Evolutionary conservation across 2,113 vertebrate species (phyloP), one percentile per base, ranked within the genome.

Genomic region (Pimephales promelas): DNA sequence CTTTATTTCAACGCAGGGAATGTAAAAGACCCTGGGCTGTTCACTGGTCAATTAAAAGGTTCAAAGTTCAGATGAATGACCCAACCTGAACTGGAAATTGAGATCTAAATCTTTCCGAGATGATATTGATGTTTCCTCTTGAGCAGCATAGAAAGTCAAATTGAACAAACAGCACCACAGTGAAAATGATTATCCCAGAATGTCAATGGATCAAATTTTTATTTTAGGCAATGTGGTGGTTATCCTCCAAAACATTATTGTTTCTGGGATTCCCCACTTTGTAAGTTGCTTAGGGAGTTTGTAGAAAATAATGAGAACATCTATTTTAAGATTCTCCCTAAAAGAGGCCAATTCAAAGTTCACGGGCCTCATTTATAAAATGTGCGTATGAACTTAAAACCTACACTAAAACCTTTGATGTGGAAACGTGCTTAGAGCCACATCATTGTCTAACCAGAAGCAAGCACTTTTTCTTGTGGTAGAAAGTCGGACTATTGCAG

Each of bases 171-270:
- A 72, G 56, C 47, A 45, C 57, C 47, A 49, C 16, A 16, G 54
- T 40, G 40, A 57, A 28, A 83, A 16, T 16, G 36, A 54, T 59
- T 26, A 77, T 79, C 81, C 43, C 83, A 83, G 82, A 64, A 79
- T 61, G 31, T 59, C 14, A 49, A 61, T 49, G 26, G 18, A 73
- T 64, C 47, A 61, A 40, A 78, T 43, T 14, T 16, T 49, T 80
- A 66, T 73, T 83, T 83, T 87, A 62, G 73, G 49, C 16, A 83
- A 8, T 13, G 11, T n/a, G 10, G 3, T 43, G 52, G 36, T 13
- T 24, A 36, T 70, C 14, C 7, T 57, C 24, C 20, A 61, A 79
- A 79, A 72, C 36, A 71, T 26, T 49, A n/a, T 10, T 54, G 31
- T 40, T 77, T 20, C 31, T 36, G 5, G 52, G 31, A 76, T 36